Conservation (phyloP, 2,888 invertebrate genomes). For the Agrilus biguttatus region DNA sequence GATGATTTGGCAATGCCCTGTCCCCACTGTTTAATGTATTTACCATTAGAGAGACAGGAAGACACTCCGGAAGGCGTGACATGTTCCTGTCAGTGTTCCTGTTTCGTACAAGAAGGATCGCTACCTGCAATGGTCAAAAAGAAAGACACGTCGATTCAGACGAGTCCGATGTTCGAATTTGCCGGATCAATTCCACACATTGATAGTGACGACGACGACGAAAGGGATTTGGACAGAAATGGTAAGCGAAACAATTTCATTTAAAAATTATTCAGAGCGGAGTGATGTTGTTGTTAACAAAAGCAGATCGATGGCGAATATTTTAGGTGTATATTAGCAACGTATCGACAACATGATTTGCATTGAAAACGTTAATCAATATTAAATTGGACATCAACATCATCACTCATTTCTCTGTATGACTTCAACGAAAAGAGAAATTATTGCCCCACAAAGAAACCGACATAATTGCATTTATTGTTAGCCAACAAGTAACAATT, state of each 20-base stretch:
- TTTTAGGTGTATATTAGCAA: slow-evolving; percentile 8
- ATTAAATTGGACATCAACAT: background rate
- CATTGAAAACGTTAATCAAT: slow-evolving; percentile 6
- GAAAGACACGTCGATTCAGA: slow-evolving; percentile 33
- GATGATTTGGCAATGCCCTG: slow-evolving; percentile 51
- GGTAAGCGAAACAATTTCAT: slow-evolving; percentile 18
- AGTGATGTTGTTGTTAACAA: slow-evolving; percentile 5
- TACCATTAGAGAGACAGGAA: slow-evolving; percentile 27
- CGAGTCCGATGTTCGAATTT: slow-evolving; percentile 46
- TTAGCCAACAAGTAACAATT: too few relatives aligned
- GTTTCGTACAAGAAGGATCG: slow-evolving; percentile 19
- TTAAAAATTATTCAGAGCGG: too few relatives aligned
- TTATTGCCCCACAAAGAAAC: too few relatives aligned
- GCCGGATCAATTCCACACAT: slow-evolving; percentile 56
- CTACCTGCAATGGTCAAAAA: slow-evolving; percentile 18
- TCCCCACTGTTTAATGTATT: slow-evolving; percentile 33
- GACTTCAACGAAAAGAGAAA: too few relatives aligned
- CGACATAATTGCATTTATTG: too few relatives aligned
- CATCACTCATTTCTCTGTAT: too few relatives aligned
- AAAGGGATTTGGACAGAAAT: slow-evolving; percentile 25
- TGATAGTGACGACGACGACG: slow-evolving; percentile 56
- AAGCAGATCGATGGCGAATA: slow-evolving; percentile 6
- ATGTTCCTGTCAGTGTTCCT: slow-evolving; percentile 30
- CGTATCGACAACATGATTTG: slow-evolving; percentile 4
- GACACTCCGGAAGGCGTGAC: slow-evolving; percentile 15